Evolutionary conservation across 2,113 vertebrate species (phyloP).

Genomic region (Gallinago undulata): DNA sequence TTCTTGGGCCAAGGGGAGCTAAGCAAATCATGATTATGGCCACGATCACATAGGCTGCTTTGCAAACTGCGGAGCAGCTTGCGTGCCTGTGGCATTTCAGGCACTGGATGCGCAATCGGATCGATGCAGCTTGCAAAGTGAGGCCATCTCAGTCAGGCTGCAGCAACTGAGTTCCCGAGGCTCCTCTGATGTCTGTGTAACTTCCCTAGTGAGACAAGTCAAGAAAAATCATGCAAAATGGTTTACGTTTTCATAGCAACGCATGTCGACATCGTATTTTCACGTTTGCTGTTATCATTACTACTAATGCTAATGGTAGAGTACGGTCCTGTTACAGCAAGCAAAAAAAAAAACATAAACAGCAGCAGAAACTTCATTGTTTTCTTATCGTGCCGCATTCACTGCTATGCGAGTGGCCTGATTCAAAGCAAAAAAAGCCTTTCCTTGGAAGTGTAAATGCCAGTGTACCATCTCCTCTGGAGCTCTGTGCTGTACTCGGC

Average conservation of each 20-base stretch:
- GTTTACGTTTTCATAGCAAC: not conserved
- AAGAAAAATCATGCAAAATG: not conserved
- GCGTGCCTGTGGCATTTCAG: conserved; percentile 3
- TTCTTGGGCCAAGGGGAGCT: conserved; percentile 7
- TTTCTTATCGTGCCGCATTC: not conserved
- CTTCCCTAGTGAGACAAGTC: not conserved
- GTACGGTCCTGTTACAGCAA: not conserved
- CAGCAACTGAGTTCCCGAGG: not conserved
- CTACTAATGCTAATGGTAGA: not conserved
- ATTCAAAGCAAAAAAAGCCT: not conserved
- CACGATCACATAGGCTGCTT: not conserved
- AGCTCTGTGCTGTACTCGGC: not conserved
- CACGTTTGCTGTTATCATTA: not conserved
- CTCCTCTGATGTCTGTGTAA: not conserved
- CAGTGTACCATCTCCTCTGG: rapidly evolving
- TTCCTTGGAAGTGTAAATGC: not conserved
- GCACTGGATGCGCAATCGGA: not conserved
- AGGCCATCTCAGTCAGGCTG: not conserved
- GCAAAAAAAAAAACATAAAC: not conserved
- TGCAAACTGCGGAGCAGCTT: not conserved
- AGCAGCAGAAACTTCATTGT: not conserved
- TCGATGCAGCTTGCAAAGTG: not conserved
- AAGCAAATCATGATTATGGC: not conserved
- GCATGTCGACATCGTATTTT: not conserved
- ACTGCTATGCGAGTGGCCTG: not conserved